Evolutionary conservation across 2,113 vertebrate genomes (phyloP).

Genomic region (Periophthalmodon schlosseri): DNA sequence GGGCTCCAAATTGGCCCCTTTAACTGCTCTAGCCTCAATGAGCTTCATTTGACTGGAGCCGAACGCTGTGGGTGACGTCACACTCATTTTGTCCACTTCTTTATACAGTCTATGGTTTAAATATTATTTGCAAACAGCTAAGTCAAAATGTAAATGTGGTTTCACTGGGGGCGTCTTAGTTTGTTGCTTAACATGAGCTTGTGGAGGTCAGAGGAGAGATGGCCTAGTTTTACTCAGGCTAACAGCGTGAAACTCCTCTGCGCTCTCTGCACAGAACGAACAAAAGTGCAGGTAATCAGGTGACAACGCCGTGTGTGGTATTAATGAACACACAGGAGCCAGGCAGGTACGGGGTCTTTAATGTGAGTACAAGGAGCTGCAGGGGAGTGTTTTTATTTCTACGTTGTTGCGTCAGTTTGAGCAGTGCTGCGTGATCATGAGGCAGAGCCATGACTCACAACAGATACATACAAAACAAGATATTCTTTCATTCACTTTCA

Average conservation of each 20-base stretch:
- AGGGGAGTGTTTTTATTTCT: neutral
- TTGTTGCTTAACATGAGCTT: slow-evolving; percentile 34
- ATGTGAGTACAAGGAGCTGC: slow-evolving; percentile 7
- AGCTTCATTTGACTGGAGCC: too few relatives aligned
- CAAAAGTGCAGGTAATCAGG: slow-evolving; percentile 2
- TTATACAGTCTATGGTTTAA: too few relatives aligned
- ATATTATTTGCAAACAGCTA: slow-evolving; percentile 2
- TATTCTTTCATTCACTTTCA: slow-evolving; percentile 14
- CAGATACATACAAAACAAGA: slow-evolving; percentile 9
- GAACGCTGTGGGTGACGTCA: too few relatives aligned
- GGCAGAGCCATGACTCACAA: slow-evolving; percentile 22
- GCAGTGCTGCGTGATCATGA: slow-evolving; percentile 1
- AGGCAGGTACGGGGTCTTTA: slow-evolving; percentile 4
- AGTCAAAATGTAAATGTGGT: slow-evolving; percentile 5
- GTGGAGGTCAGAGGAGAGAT: slow-evolving; percentile 52
- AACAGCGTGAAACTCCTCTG: slow-evolving; percentile 25
- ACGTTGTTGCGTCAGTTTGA: neutral
- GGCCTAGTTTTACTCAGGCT: slow-evolving; percentile 51
- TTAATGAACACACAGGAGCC: slow-evolving; percentile 2
- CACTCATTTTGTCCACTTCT: too few relatives aligned
- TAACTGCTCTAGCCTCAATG: too few relatives aligned
- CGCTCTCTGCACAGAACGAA: slow-evolving; percentile 19
- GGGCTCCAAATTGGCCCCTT: too few relatives aligned
- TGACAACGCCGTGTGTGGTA: neutral
- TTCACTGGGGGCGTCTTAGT: slow-evolving; percentile 17